Evolutionary conservation across 2,797 vertebrate genomes (phyloP).

Genomic region (Australoheros facetus): DNA sequence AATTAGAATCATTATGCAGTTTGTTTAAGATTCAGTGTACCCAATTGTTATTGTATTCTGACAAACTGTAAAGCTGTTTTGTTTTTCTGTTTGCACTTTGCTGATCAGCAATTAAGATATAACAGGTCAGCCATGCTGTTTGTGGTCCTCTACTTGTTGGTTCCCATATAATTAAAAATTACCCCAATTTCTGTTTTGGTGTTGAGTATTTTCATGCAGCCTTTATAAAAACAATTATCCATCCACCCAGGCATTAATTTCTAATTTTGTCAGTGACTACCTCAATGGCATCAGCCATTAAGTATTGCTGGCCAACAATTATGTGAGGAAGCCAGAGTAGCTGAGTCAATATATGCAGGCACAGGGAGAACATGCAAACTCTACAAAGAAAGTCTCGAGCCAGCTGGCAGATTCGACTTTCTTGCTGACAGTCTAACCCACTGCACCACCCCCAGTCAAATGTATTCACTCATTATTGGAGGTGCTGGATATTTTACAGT

Average conservation of each 20-base stretch:
- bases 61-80: neutral
- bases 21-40: neutral
- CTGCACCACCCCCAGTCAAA: neutral
- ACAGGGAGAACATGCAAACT: neutral
- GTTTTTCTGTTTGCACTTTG: neutral
- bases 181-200: neutral
- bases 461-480: neutral
- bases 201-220: neutral
- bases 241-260: neutral
- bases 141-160: neutral
- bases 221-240: neutral
- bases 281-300: neutral
- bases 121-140: neutral
- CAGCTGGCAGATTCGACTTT: neutral
- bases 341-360: neutral
- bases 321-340: too few relatives aligned
- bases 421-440: neutral
- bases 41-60: neutral
- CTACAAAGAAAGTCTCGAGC: neutral
- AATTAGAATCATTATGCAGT: neutral
- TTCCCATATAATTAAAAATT: neutral
- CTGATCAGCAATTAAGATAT: neutral
- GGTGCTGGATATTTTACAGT: neutral
- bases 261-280: neutral
- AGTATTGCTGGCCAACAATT: neutral